These are phyloP conservation scores for Ceratitis capitata DNA, from an alignment of 1,140 invertebrate genomes.

Conservation along the genomic window DNA sequence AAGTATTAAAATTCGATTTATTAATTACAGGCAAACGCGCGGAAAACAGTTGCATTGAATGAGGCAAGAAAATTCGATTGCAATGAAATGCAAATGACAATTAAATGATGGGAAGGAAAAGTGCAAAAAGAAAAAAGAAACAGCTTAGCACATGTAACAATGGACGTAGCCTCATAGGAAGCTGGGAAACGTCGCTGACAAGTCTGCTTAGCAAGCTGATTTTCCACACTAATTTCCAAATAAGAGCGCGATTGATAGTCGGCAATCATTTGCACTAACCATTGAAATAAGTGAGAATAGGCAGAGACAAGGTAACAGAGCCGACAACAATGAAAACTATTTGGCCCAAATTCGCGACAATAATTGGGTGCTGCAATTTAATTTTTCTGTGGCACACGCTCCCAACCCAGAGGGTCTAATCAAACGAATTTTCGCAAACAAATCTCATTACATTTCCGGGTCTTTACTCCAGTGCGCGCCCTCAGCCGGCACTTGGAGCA, in stretches of 20 bases:
- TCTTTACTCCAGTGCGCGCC: background rate
- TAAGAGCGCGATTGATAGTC: background rate
- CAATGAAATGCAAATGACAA: conserved; percentile 15
- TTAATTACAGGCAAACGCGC: background rate
- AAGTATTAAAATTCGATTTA: conserved; percentile 34
- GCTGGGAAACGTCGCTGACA: too few species aligned
- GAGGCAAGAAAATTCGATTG: conserved; percentile 23
- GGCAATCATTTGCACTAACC: background rate
- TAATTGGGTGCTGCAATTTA: background rate
- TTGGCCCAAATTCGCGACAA: background rate
- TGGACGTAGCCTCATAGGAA: background rate
- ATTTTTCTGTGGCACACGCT: too few species aligned
- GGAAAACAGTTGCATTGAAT: background rate
- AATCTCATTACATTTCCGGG: conserved; percentile 21
- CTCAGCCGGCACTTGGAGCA: too few species aligned
- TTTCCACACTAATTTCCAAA: background rate
- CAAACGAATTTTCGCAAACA: background rate
- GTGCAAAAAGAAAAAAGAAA: background rate
- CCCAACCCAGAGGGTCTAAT: background rate
- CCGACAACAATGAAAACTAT: background rate
- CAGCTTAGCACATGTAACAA: background rate
- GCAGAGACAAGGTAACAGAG: background rate
- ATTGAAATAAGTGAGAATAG: background rate
- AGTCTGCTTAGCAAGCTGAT: background rate
- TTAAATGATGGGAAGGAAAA: background rate